Base-by-base conservation (phyloP, 2,797 vertebrate genomes). In the Chloroceryle inda region DNA sequence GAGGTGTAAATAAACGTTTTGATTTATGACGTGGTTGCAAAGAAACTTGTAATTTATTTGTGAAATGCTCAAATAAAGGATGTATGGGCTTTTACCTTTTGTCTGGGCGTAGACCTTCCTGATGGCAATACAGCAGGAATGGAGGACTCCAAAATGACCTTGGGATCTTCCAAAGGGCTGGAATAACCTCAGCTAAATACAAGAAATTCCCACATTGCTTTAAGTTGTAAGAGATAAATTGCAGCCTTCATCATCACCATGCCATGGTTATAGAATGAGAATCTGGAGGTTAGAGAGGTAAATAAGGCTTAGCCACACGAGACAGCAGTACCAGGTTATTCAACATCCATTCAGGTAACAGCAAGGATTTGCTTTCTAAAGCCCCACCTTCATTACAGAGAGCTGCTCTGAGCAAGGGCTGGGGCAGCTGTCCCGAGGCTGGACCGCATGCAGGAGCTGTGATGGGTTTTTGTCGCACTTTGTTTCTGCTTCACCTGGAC, bases 41-140 rank as follows among this genome's bases (percentile, higher is more conserved):
- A 97, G 85, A 97, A 97, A 97, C 95, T 94, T 98, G 97, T 97
- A 97, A 97, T 97, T 98, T 98, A 95, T 97, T 97, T 98, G 97
- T 97, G 96, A 97, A 97, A 97, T 95, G 96, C 94, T 98, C 88
- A 90, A 97, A 97, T 97, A 98, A 98, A 98, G 85, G 94, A 96
- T 97, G 91, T 94, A 96, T 97, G 97, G 97, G 96, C 96, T 98
- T 98, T 97, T 97, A 92, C 74, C 56, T 81, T 77, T 71, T 95
- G 92, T 92, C 85, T 94, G 86, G 72, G 61, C 3, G 21, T 89
- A 73, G 94, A 86, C 56, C 72, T 92, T 76, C 35, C 89, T 82
- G n/a, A 67, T 4, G 49, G 49, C 63, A 63, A 14, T 9, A 52
- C 13, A 61, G 52, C 76, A 71, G 55, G 44, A 58, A 40, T 2